phyloP scores from a whole-genome alignment of 2,113 vertebrate genomes.

The Ciconia maguari region DNA sequence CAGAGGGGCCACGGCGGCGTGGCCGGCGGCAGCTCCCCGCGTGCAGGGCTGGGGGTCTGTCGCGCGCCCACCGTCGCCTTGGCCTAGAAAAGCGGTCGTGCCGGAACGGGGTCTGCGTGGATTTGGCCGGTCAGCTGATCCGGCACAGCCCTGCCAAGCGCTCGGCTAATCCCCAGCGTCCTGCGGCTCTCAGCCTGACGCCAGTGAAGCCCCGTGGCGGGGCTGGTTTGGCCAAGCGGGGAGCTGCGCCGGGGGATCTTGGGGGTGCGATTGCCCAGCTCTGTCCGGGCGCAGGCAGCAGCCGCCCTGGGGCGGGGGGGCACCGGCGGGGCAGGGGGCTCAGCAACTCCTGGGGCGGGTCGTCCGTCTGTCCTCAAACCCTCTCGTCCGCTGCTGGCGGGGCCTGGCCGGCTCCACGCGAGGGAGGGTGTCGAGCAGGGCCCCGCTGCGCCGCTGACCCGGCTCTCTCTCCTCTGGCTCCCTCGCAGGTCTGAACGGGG shows the following conservation, averaged over 20 bases:
- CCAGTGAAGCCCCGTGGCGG: background rate
- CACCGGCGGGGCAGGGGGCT: fast-evolving
- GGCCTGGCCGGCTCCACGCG: fast-evolving
- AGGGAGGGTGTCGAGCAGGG: background rate
- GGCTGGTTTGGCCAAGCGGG: background rate
- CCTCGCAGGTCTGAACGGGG: conserved; percentile 89
- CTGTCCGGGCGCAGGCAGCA: background rate
- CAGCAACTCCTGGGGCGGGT: fast-evolving
- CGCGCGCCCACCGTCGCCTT: background rate
- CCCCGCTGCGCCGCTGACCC: background rate
- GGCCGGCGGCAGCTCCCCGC: fast-evolving
- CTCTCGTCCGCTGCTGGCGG: fast-evolving
- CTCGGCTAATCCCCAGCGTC: conserved; percentile 42
- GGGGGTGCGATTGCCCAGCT: fast-evolving
- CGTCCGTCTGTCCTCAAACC: background rate
- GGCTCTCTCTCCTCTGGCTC: background rate
- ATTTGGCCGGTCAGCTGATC: conserved; percentile 53
- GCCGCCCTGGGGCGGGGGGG: fast-evolving
- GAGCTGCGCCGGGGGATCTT: background rate
- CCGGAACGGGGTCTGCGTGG: background rate
- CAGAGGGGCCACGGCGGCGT: fast-evolving
- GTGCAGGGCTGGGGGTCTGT: background rate
- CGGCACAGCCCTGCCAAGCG: background rate
- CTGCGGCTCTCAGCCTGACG: background rate
- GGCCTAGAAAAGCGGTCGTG: background rate